Percentiles rank a stretch among this genome's conserved stretches.
Evolutionary conservation across 2,797 vertebrate species (phyloP).

Genomic region (Zenarchopterus dispar): DNA sequence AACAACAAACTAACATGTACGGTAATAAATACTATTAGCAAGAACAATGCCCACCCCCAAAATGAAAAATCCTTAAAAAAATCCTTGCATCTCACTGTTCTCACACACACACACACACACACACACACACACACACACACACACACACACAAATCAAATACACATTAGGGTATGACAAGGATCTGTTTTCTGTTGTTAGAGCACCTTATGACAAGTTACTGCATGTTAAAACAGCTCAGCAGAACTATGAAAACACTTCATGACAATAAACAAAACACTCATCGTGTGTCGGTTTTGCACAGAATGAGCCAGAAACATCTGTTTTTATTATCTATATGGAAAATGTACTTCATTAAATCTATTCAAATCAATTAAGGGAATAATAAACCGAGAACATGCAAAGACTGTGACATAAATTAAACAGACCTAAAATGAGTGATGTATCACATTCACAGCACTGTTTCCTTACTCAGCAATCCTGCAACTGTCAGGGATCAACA

Average conservation of each 20-base stretch:
- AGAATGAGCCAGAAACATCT: slow-evolving; percentile 19
- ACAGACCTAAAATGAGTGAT: not conserved
- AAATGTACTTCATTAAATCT: slow-evolving; percentile 17
- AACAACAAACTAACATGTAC: slow-evolving; percentile 72
- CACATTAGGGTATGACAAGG: slow-evolving; percentile 49
- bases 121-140: slow-evolving; percentile 26
- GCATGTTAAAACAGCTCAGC: slow-evolving; percentile 61
- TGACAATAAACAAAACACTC: slow-evolving; percentile 33
- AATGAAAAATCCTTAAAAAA: slow-evolving; percentile 46
- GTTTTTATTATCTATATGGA: slow-evolving; percentile 31
- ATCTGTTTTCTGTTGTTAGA: slow-evolving; percentile 44
- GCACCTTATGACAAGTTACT: slow-evolving; percentile 62
- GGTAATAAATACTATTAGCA: slow-evolving; percentile 83
- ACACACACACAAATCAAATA: slow-evolving; percentile 35
- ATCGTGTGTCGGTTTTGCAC: slow-evolving; percentile 12
- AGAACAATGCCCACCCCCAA: slow-evolving; percentile 48
- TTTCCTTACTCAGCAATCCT: slow-evolving; percentile 55
- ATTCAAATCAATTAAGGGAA: slow-evolving; percentile 9
- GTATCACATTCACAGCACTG: slow-evolving; percentile 34
- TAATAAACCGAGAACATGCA: slow-evolving; percentile 8
- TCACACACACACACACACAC: slow-evolving; percentile 26
- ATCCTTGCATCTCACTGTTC: slow-evolving; percentile 37
- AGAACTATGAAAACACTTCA: slow-evolving; percentile 38
- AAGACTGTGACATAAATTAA: slow-evolving; percentile 15
- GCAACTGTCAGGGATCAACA: slow-evolving; percentile 50